Base-by-base conservation (phyloP, 37 sponge, comb jelly and placozoan genomes). In the Aplysina aerophoba region DNA sequence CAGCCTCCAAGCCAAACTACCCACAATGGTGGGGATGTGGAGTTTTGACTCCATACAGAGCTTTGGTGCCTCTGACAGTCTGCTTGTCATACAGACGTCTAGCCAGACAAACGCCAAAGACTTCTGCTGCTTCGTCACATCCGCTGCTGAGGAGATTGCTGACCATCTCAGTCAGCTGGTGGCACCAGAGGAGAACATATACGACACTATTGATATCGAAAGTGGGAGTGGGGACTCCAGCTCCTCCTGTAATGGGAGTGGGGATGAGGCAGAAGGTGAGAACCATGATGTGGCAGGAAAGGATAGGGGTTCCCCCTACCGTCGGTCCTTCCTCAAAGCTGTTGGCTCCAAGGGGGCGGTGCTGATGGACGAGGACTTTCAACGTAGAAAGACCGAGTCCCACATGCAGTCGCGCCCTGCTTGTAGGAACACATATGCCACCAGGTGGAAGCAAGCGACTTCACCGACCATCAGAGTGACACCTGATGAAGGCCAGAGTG, bases 81-180 rank as follows among this genome's bases (percentile, higher is more conserved):
- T 75, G 78, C 53, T 75, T 0, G 54, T 75, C 53, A 75, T 75
- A 0, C 22, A 75, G 54, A 75, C 53, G 41, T 36, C 33, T 24
- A 24, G n/a, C 0, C 16, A 75, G 50, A 36, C 37, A 19, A 11
- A 75, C 54, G 20, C 21, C 0, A 17, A 75, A 25, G 33, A 69
- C 34, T 69, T 30, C 71, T 75, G 38, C 54, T 50, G 78, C 4
- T 53, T 75, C 3, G 4, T 40, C 44, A 75, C 78, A 1, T 8
- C 53, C 19, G 53, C 78, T n/a, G 78, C 78, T 17, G 20, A 40
- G 1, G 78, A 75, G 54, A 75, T 75, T 24, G 44, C 40, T 15
- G 54, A 17, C 37, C 44, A 53, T 11, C 53, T 75, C 1, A 12
- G 38, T 24, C 78, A 40, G 38, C 44, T 44, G 16, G 22, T 75